A percentile compares a stretch with the other conserved stretches of the same genome.
phyloP scores from a whole-genome alignment of 2,113 vertebrate species.

The Labeo rohita region DNA sequence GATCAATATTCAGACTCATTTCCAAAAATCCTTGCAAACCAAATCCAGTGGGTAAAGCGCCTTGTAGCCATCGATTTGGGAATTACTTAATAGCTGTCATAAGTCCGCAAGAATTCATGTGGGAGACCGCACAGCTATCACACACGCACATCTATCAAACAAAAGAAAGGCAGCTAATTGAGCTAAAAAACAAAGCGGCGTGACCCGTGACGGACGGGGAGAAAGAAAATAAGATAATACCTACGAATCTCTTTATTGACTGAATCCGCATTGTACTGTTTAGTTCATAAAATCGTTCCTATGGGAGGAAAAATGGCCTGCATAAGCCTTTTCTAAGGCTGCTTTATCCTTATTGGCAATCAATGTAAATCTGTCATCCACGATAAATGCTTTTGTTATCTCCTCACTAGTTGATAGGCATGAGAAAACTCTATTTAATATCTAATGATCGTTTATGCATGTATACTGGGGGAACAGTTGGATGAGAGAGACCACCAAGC shows the following conservation, averaged over 20 bases:
- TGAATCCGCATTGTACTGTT: background rate
- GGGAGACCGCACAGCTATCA: slow-evolving; percentile 25
- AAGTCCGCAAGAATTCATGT: slow-evolving; percentile 60
- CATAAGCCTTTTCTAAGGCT: background rate
- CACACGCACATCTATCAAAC: slow-evolving; percentile 45
- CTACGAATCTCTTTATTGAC: background rate
- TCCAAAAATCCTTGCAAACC: slow-evolving; percentile 1
- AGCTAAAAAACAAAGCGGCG: slow-evolving; percentile 31
- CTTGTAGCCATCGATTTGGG: slow-evolving; percentile 66
- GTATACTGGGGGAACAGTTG: background rate
- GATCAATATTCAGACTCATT: slow-evolving; percentile 38
- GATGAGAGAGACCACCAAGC: background rate
- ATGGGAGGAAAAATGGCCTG: background rate
- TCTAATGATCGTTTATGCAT: background rate
- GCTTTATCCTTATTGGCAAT: slow-evolving; percentile 26
- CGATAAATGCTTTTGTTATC: slow-evolving; percentile 6
- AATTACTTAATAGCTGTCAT: slow-evolving; percentile 69
- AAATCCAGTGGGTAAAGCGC: slow-evolving; percentile 6
- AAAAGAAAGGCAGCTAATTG: slow-evolving; percentile 35
- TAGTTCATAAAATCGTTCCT: slow-evolving; percentile 10
- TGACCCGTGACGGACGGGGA: slow-evolving; percentile 24
- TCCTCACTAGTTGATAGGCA: background rate
- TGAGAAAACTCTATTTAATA: slow-evolving; percentile 7
- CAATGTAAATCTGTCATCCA: slow-evolving; percentile 21
- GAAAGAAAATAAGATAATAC: background rate